Evolutionary conservation across 2,113 vertebrate species (phyloP).

Genomic region (Neolamprologus caudopunctatus): DNA sequence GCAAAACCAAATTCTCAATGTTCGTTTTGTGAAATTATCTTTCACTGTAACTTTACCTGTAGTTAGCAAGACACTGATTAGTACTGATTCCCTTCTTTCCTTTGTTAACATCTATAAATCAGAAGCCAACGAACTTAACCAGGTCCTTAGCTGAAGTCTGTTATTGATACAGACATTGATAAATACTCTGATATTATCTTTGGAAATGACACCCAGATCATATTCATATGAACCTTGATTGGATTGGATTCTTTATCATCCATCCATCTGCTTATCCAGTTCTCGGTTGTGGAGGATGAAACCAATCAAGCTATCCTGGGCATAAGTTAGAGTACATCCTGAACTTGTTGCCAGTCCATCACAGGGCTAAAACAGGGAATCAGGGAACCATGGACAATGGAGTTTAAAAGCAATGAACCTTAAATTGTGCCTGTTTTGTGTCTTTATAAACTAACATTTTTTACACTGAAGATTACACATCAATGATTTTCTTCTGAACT

Average conservation of each 20-base stretch:
- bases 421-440: background rate
- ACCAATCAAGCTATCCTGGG: background rate
- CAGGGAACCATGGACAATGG: background rate
- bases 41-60: background rate
- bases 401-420: background rate
- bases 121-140: background rate
- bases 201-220: background rate
- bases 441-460: background rate
- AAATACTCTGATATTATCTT: background rate
- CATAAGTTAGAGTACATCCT: background rate
- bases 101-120: background rate
- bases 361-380: background rate
- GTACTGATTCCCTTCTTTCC: background rate
- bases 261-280: background rate
- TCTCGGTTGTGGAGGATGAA: background rate
- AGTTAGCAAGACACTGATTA: background rate
- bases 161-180: background rate
- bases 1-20: background rate
- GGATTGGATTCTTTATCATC: background rate
- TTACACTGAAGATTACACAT: background rate
- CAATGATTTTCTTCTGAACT: background rate
- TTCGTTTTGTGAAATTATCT: background rate
- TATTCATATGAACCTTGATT: background rate
- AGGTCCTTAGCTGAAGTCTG: background rate
- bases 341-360: background rate